Base-by-base conservation (phyloP, 2,888 invertebrate genomes). In the Ellobium chinense region DNA sequence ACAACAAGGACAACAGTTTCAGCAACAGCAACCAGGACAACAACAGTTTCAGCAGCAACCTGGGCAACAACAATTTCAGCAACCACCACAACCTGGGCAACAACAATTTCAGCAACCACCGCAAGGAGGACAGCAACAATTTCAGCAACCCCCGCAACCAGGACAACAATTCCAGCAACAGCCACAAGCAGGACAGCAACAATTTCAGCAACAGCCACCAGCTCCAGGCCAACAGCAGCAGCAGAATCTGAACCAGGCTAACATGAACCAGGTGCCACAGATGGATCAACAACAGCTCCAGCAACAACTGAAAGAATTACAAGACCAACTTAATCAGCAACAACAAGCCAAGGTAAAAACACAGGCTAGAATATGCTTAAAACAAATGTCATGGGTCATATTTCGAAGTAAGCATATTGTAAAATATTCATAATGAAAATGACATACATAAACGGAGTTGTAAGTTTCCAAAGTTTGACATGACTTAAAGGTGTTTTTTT, bases 261-360 rank as follows among this genome's bases (percentile, higher is more conserved):
- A 31, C 46, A 18, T 24, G 12, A 29, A 56, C 24, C 37, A 39
- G 24, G 24, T 54, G n/a, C n/a, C 34, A 3, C 39, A 46, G 12
- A 0, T n/a, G 34, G 46, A 70, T 2, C 18, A 58, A 29, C 62
- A 69, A n/a, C 24, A 63, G 46, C 36, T 63, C 7, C 74, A 75
- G 75, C 60, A 65, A 31, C 78, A 74, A 14, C 36, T 62, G 9
- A 27, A 54, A 46, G 66, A 78, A 37, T 34, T 72, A 14, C 66
- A 81, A 68, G 58, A 66, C 12, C 70, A 81, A n/a, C 68, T 78
- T 5, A 31, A 65, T 34, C 72, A 81, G 24, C 77, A 72, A 31
- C 39, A 66, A 56, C 70, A 46, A n/a, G n/a, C n/a, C n/a, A n/a
- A n/a, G n/a, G n/a, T n/a, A n/a, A n/a, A n/a, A n/a, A n/a, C n/a